These are phyloP conservation scores for Callitettix versicolor DNA, from an alignment of 1,140 invertebrate genomes.

Conservation along the genomic window DNA sequence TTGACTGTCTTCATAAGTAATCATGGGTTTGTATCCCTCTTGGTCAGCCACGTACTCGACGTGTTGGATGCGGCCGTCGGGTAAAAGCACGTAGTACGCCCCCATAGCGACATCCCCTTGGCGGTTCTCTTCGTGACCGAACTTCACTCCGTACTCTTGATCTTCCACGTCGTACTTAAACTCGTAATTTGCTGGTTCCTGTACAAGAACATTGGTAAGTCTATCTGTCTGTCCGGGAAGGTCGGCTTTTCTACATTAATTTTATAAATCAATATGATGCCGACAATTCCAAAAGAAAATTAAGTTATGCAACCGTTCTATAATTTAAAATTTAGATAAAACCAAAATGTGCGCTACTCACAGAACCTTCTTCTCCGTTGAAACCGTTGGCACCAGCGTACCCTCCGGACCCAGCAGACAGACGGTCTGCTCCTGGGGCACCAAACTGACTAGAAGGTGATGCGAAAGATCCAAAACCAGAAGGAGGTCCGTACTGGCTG, in stretches of 20 bases:
- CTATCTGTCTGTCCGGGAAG: too few relatives aligned
- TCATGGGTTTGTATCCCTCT: conserved; percentile 68
- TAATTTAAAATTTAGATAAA: too few relatives aligned
- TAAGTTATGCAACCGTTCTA: too few relatives aligned
- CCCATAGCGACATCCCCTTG: conserved; percentile 67
- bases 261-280: too few relatives aligned
- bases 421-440: conserved; percentile 13
- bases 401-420: too few relatives aligned
- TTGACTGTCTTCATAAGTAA: conserved; percentile 52
- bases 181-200: conserved; percentile 76
- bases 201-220: too few relatives aligned
- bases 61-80: conserved; percentile 74
- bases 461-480: not conserved
- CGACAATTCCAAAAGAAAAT: too few relatives aligned
- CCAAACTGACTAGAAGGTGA: conserved; percentile 27
- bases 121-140: conserved; percentile 69
- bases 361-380: not conserved
- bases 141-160: conserved; percentile 59
- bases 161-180: conserved; percentile 77
- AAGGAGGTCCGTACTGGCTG: conserved; percentile 13
- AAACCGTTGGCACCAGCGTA: too few relatives aligned
- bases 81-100: conserved; percentile 72
- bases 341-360: too few relatives aligned
- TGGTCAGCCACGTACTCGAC: conserved; percentile 72
- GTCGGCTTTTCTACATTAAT: too few relatives aligned